Evolutionary conservation across 2,797 vertebrate species (phyloP).

Genomic region (Buphagus erythrorhynchus): DNA sequence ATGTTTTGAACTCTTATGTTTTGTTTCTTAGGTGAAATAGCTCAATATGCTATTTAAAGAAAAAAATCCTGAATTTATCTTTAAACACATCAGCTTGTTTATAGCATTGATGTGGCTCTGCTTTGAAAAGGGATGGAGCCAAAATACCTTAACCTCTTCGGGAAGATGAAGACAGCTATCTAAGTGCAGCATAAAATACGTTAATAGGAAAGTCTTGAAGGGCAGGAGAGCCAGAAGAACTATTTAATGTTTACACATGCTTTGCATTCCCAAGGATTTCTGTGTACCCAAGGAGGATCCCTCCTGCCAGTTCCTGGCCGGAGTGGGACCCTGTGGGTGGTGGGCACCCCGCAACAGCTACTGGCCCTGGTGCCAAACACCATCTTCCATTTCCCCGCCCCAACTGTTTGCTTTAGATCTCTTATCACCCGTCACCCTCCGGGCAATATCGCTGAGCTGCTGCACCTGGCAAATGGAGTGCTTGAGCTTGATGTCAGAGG

Average conservation of each 20-base stretch:
- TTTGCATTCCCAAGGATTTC: conserved; percentile 43
- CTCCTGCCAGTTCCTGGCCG: neutral
- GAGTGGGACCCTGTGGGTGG: neutral
- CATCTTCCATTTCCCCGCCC: neutral
- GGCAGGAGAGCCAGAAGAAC: neutral
- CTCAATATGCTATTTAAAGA: neutral
- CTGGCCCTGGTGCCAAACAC: neutral
- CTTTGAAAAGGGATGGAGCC: neutral
- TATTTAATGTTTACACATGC: conserved; percentile 40
- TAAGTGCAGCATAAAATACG: neutral
- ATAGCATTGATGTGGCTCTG: neutral
- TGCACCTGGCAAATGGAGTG: neutral
- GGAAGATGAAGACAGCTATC: neutral
- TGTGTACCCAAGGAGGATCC: neutral
- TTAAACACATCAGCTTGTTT: neutral
- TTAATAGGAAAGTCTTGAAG: neutral
- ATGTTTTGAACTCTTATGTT: neutral
- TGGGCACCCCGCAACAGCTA: neutral
- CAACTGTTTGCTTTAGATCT: neutral
- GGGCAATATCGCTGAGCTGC: neutral
- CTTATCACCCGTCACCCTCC: neutral
- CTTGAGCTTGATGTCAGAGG: neutral
- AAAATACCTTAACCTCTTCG: neutral
- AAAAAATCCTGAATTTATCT: neutral
- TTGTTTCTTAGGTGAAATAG: neutral